These are phyloP conservation scores for Mohoua ochrocephala DNA, from an alignment of 2,113 vertebrate genomes.

Conservation along the genomic window DNA sequence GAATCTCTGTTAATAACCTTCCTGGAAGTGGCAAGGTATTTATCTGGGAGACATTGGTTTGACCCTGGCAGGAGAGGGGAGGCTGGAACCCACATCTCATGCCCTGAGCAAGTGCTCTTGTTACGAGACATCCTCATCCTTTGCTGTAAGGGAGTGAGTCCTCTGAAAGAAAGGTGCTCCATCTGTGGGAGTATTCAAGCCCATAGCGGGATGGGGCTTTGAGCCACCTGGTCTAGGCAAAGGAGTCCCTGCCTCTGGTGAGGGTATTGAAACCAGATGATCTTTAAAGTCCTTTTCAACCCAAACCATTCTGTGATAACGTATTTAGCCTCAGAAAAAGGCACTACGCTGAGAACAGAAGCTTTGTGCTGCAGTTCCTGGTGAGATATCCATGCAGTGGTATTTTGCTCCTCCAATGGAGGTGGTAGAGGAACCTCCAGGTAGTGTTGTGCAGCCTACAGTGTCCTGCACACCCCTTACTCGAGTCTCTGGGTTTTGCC, in stretches of 20 bases:
- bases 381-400: accelerated
- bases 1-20: neutral
- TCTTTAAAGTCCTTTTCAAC: neutral
- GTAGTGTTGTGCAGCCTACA: accelerated
- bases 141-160: neutral
- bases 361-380: neutral
- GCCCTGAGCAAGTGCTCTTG: neutral
- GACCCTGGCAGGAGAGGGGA: neutral
- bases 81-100: neutral
- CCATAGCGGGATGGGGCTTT: neutral
- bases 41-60: neutral
- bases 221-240: neutral
- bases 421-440: neutral
- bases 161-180: neutral
- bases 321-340: neutral
- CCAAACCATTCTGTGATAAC: neutral
- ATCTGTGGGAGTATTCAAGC: neutral
- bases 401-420: neutral
- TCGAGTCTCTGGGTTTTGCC: neutral
- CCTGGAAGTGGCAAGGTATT: neutral
- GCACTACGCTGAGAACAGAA: neutral
- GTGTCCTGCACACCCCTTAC: neutral
- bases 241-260: neutral
- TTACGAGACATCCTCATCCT: neutral
- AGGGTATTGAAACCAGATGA: neutral